Evolutionary conservation across 2,113 vertebrate genomes (phyloP), one percentile per base, ranked within the genome.

Genomic region (Esox niger): DNA sequence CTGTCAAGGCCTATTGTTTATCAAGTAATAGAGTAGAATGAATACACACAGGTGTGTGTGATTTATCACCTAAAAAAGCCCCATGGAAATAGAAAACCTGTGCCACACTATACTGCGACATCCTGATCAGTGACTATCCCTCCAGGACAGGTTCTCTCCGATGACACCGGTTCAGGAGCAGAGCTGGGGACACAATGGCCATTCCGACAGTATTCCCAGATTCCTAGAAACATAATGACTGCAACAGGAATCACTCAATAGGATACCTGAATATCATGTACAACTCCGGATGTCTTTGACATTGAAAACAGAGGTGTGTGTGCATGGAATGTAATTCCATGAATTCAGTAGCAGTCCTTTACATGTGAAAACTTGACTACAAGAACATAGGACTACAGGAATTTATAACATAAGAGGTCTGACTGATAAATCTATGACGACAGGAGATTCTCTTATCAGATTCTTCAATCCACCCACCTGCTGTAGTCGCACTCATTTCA

Each of bases 61-160:
- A n/a, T 17, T 43, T 61, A 46, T 68, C 58, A n/a, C n/a, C n/a
- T n/a, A n/a, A n/a, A 72, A 79, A 71, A 82, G 38, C 69, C 46
- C 1, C 38, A 4, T 62, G 61, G 84, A 79, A 55, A 79, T 61
- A 77, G 69, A 65, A 64, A 69, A 78, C 59, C 77, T 87, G 80
- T 82, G 83, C 86, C 69, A 87, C 71, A 59, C 25, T 80, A 84
- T 83, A 72, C 66, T 13, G 21, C 72, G 77, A 72, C 21, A 66
- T 85, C 86, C 84, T 56, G n/a, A n/a, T 47, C 21, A 62, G 62
- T 62, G 56, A 62, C 25, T 47, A 30, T 66, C 23, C 66, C 61
- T 59, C 46, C 29, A 15, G 1, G 43, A 15, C 2, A 66, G 27
- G 49, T 62, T 26, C 57, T 27, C 47, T 73, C 46, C 6, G 26